These are phyloP conservation scores for Eospalax fontanierii DNA, from an alignment of 2,797 vertebrate genomes.

Conservation along the genomic window DNA sequence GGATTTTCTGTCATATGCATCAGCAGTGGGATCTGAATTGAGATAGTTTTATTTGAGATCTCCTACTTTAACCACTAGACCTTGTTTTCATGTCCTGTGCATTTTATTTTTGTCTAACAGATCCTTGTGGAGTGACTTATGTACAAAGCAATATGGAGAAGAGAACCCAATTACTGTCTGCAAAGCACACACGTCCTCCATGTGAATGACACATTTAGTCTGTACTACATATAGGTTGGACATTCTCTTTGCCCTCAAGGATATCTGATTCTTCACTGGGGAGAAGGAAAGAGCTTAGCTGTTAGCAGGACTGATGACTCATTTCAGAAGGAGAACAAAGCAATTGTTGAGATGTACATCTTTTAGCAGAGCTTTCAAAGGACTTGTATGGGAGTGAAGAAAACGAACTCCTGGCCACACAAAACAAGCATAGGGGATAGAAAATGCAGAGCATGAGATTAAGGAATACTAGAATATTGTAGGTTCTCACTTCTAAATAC, in stretches of 20 bases:
- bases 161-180: not conserved
- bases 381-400: not conserved
- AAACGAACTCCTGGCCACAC: conserved; percentile 11
- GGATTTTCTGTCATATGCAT: not conserved
- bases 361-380: conserved; percentile 18
- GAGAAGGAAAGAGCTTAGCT: not conserved
- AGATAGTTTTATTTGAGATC: not conserved
- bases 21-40: not conserved
- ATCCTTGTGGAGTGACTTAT: not conserved
- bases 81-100: not conserved
- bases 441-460: not conserved
- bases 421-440: not conserved
- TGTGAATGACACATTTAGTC: not conserved
- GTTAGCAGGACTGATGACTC: not conserved
- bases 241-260: not conserved
- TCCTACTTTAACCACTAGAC: not conserved
- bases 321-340: conserved; percentile 2
- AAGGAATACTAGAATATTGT: not conserved
- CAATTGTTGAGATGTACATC: not conserved
- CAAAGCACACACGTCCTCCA: not conserved
- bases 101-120: not conserved
- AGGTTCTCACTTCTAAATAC: conserved; percentile 29
- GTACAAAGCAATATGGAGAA: conserved; percentile 24
- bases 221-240: not conserved
- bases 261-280: not conserved